Conservation (phyloP, 2,888 invertebrate genomes). For the Dasysyrphus albostriatus region DNA sequence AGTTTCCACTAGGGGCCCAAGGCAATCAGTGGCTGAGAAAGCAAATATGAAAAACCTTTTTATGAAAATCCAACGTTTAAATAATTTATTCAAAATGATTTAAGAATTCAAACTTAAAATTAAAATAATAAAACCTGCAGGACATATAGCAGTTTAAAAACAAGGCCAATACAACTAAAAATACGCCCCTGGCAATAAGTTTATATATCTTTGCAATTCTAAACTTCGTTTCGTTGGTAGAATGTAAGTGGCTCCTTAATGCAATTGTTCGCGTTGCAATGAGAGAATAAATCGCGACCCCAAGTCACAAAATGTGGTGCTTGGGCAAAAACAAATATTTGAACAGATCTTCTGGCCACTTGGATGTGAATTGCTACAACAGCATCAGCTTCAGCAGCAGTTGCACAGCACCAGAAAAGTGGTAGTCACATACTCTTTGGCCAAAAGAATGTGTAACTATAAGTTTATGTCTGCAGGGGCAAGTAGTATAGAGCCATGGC, state of each 20-base stretch:
- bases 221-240: slow-evolving; percentile 26
- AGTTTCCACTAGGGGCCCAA: too few species aligned
- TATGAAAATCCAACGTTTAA: neutral
- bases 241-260: slow-evolving; percentile 67
- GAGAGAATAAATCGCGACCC: slow-evolving; percentile 74
- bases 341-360: slow-evolving; percentile 74
- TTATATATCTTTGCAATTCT: slow-evolving; percentile 17
- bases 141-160: neutral
- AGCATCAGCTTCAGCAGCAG: neutral
- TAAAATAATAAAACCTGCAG: neutral
- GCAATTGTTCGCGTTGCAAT: slow-evolving; percentile 70
- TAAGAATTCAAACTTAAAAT: neutral
- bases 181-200: slow-evolving; percentile 8
- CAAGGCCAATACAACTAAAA: slow-evolving; percentile 6
- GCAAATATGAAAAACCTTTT: neutral
- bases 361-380: slow-evolving; percentile 68
- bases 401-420: slow-evolving; percentile 62
- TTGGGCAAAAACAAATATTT: slow-evolving; percentile 69
- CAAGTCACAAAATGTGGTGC: slow-evolving; percentile 66
- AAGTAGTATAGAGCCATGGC: neutral
- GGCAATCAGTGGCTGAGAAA: too few species aligned
- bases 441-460: slow-evolving; percentile 46
- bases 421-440: slow-evolving; percentile 54
- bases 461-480: slow-evolving; percentile 6
- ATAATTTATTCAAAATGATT: neutral